Evolutionary conservation across 2,888 invertebrate genomes (phyloP).

Genomic region (Pantelozetes paolii): DNA sequence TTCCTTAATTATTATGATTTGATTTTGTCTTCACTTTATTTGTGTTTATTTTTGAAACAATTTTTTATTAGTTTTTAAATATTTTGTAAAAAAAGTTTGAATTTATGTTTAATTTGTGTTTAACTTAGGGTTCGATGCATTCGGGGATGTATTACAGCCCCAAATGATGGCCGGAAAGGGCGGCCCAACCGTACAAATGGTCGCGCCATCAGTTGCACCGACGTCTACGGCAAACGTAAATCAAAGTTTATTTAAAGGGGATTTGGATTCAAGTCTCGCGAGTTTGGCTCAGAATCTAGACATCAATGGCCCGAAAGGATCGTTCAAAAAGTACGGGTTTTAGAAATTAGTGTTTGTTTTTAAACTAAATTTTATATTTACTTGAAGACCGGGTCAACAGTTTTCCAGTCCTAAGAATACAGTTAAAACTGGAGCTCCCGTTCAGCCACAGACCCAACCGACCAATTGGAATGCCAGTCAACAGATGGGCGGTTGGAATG

Average conservation of each 20-base stretch:
- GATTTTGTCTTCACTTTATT: not conserved
- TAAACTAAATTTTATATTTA: not conserved
- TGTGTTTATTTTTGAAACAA: not conserved
- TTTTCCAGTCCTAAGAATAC: constrained; percentile 39
- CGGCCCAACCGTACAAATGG: not conserved
- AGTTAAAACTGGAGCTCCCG: constrained; percentile 34
- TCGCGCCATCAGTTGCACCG: not conserved
- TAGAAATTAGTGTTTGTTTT: not conserved
- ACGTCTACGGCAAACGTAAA: constrained; percentile 40
- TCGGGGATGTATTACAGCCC: constrained; percentile 48
- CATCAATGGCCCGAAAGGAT: constrained; percentile 51
- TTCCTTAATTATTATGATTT: constrained; percentile 33
- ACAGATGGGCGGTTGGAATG: not conserved
- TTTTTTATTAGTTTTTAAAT: constrained; percentile 5
- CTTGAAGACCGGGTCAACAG: constrained; percentile 29
- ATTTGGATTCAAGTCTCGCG: constrained; percentile 87
- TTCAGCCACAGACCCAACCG: not conserved
- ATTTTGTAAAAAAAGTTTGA: no score
- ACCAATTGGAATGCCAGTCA: not conserved
- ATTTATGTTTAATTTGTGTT: constrained; percentile 19
- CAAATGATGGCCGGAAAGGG: constrained; percentile 19
- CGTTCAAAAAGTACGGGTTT: constrained; percentile 46
- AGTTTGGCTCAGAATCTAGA: constrained; percentile 83
- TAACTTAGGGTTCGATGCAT: constrained; percentile 47
- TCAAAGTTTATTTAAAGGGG: constrained; percentile 68